Conservation (phyloP, 2,888 invertebrate genomes). For the Brenthis ino region DNA sequence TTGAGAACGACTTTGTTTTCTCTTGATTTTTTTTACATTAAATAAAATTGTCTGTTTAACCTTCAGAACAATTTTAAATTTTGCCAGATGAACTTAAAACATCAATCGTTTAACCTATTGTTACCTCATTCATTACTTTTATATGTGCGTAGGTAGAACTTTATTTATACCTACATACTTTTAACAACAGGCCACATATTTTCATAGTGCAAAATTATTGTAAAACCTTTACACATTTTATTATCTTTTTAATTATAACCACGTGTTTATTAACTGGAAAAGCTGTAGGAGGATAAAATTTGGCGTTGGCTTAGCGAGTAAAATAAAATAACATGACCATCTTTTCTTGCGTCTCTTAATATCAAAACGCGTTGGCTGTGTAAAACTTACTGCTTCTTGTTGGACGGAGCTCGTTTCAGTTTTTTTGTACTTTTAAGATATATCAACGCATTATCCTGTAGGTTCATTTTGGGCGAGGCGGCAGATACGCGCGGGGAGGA, state of each 20-base stretch:
- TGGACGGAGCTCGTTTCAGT: slow-evolving; percentile 43
- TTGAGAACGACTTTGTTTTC: no score
- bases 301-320: slow-evolving; percentile 44
- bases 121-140: no score
- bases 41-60: no score
- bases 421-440: slow-evolving; percentile 72
- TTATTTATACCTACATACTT: no score
- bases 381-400: slow-evolving; percentile 69
- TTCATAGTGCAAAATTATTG: not conserved
- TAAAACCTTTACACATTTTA: slow-evolving; percentile 1
- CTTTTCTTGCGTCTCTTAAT: slow-evolving; percentile 53
- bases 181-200: not conserved
- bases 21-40: no score
- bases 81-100: no score
- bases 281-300: slow-evolving; percentile 54
- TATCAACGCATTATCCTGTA: slow-evolving; percentile 77
- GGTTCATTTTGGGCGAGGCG: slow-evolving; percentile 61
- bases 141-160: no score
- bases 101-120: no score
- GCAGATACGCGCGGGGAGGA: slow-evolving; percentile 38
- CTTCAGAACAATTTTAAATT: no score
- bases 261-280: slow-evolving; percentile 38
- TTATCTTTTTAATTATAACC: slow-evolving; percentile 16
- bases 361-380: slow-evolving; percentile 64
- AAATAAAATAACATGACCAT: slow-evolving; percentile 52